Percentiles rank a stretch among this genome's conserved stretches.
phyloP scores from a whole-genome alignment of 1,140 invertebrate species.

The Alviniconcha marisindica region DNA sequence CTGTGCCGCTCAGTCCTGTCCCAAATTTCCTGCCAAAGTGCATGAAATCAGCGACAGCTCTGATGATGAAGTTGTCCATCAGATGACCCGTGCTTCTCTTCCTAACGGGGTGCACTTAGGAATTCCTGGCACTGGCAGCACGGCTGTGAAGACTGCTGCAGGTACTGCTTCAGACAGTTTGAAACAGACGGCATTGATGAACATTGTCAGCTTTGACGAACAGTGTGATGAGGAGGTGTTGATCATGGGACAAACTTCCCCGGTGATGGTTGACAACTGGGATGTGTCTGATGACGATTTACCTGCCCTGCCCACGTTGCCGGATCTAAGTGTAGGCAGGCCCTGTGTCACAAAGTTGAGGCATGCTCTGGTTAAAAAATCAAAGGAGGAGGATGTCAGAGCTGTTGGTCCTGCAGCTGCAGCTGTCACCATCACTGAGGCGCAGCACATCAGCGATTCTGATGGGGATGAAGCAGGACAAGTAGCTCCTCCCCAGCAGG shows the following conservation, averaged over 20 bases:
- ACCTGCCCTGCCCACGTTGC: background rate
- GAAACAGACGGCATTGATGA: too few relatives aligned
- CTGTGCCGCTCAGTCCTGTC: background rate
- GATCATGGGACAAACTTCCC: background rate
- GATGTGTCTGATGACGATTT: background rate
- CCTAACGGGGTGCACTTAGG: too few relatives aligned
- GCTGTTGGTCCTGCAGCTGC: background rate
- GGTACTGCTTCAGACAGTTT: too few relatives aligned
- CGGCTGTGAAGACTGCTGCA: too few relatives aligned
- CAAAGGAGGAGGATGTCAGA: background rate
- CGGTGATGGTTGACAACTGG: background rate
- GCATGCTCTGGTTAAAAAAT: too few relatives aligned
- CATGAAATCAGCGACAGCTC: slow-evolving; percentile 36
- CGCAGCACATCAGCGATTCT: slow-evolving; percentile 2
- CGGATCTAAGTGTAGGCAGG: background rate
- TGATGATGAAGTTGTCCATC: slow-evolving; percentile 1
- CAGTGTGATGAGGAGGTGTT: background rate
- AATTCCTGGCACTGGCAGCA: too few relatives aligned
- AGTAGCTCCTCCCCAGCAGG: slow-evolving; percentile 17
- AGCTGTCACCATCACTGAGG: background rate
- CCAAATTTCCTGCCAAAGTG: background rate
- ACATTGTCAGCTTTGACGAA: too few relatives aligned
- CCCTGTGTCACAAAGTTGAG: too few relatives aligned
- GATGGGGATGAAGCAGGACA: slow-evolving; percentile 18
- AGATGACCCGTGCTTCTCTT: too few relatives aligned